Percentiles rank a stretch among this genome's conserved stretches.
phyloP scores from a whole-genome alignment of 2,113 vertebrate species.

The Charina bottae region DNA sequence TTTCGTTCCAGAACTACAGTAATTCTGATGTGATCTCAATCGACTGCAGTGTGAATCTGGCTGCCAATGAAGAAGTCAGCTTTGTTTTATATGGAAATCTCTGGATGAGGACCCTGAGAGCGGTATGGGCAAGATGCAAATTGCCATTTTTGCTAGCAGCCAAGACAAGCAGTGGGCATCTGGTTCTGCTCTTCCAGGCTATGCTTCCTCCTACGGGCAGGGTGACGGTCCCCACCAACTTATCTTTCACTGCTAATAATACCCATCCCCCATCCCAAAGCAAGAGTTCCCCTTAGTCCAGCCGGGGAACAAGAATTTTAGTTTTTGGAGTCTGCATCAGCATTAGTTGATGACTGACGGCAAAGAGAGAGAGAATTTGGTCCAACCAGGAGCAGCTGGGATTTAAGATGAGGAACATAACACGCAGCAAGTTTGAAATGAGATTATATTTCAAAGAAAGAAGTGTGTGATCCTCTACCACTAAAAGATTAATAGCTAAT shows the following conservation, averaged over 20 bases:
- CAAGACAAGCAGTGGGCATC: not conserved
- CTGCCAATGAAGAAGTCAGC: slow-evolving; percentile 72
- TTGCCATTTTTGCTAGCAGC: rapidly evolving
- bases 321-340: not conserved
- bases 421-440: not conserved
- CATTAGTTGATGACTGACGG: not conserved
- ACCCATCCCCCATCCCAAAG: not conserved
- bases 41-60: slow-evolving; percentile 75
- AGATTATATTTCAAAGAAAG: not conserved
- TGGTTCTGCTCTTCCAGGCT: not conserved
- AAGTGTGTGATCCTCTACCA: not conserved
- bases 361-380: not conserved
- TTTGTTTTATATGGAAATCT: slow-evolving; percentile 80
- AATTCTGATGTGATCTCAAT: slow-evolving; percentile 77
- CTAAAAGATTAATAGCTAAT: not conserved
- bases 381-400: not conserved
- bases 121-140: slow-evolving; percentile 71
- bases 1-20: slow-evolving; percentile 80
- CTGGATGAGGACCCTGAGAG: slow-evolving; percentile 76
- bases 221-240: not conserved
- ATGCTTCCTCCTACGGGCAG: not conserved
- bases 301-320: not conserved
- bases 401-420: not conserved
- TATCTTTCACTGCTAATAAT: not conserved
- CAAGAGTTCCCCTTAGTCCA: not conserved